Percentiles rank a stretch among this genome's conserved stretches.
Evolutionary conservation across 2,888 invertebrate species (phyloP).

Genomic region (Tricholauxania praeusta): DNA sequence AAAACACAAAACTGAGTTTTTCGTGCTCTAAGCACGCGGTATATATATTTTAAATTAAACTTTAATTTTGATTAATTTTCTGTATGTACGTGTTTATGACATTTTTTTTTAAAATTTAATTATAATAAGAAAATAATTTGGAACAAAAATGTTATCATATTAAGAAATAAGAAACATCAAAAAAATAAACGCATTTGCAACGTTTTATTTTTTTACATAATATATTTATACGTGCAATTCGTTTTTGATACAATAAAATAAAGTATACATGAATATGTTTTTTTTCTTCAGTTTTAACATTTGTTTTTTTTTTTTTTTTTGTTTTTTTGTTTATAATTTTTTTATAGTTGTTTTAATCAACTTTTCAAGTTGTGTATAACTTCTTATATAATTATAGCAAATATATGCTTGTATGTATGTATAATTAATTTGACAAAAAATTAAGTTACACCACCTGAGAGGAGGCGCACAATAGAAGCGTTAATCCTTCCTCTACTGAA

Average conservation of each 20-base stretch:
- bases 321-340: constrained; percentile 14
- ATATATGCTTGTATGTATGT: constrained; percentile 22
- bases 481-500: constrained; percentile 1
- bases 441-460: not conserved
- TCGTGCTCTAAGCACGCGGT: too few relatives aligned
- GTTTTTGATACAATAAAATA: constrained; percentile 28
- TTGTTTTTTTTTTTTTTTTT: constrained; percentile 35
- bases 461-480: constrained; percentile 19
- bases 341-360: constrained; percentile 19
- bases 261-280: constrained; percentile 33
- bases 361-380: constrained; percentile 21
- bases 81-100: constrained; percentile 7
- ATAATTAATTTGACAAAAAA: constrained; percentile 22
- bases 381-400: constrained; percentile 19
- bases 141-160: constrained; percentile 22
- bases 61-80: constrained; percentile 13
- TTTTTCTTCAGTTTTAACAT: constrained; percentile 30
- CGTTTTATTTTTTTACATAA: constrained; percentile 31
- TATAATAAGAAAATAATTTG: constrained; percentile 29
- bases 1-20: too few relatives aligned
- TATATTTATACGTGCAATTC: constrained; percentile 34
- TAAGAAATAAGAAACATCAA: constrained; percentile 25
- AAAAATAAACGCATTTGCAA: constrained; percentile 34
- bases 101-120: constrained; percentile 14
- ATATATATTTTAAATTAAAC: not conserved